Base-by-base conservation (phyloP, 2,113 vertebrate species). In the Protobothrops flavoviridis region DNA sequence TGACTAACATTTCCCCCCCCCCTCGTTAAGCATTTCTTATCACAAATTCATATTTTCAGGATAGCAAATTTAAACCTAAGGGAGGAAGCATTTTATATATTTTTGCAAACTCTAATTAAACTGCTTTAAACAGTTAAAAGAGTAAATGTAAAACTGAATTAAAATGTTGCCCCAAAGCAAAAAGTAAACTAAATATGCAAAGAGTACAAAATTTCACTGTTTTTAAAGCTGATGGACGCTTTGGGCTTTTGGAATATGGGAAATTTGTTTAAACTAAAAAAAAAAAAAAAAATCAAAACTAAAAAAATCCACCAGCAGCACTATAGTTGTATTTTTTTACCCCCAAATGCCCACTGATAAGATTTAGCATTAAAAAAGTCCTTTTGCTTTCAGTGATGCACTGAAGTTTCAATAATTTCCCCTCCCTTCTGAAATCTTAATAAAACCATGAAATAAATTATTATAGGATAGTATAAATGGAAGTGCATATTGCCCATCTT, bases 21-120 rank as follows among this genome's bases (percentile, higher is more conserved):
- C n/a, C 85, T 39, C 55, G 3, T 53, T 91, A 61, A 91, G 69
- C 2, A 33, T 91, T 92, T 94, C 91, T 64, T 91, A 92, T 93
- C 93, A 90, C 20, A 93, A 88, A 88, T 74, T 13, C 8, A 20
- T 17, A 29, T 87, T 95, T 93, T 87, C 43, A 26, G 89, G 87
- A 2, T 45, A 4, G 87, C 17, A 8, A 85, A 12, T 43, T 93
- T 93, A 33, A 87, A 21, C 56, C 33, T 94, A 87, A 91, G 33
- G 23, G 55, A 17, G 91, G 89, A 94, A 24, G 24, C 91, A 93
- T 94, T 10, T 88, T 87, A 52, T 92, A 91, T 64, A 59, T 89
- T 26, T 8, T 33, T 91, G 0, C 12, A n/a, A 64, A 94, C 52
- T 59, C 59, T 59, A 39, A 93, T 43, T 3, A 91, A 45, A 90